Evolutionary conservation across 2,888 invertebrate genomes (phyloP).

Genomic region (Gisinianus flammeolus): DNA sequence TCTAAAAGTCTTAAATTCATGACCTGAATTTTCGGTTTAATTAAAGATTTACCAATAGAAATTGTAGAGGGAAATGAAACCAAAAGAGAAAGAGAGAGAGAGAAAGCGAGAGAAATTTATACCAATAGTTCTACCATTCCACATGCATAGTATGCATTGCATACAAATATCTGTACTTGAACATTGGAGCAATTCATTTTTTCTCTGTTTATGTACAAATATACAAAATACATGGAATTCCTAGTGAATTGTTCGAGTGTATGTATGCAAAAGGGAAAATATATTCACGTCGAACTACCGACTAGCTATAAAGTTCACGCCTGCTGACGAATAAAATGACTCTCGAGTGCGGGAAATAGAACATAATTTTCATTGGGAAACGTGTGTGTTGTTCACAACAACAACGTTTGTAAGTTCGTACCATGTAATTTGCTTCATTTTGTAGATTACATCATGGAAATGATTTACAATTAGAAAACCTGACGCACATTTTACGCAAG

Average conservation of each 20-base stretch:
- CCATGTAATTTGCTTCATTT: background rate
- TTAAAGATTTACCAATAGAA: background rate
- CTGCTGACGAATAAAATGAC: background rate
- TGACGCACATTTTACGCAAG: no score
- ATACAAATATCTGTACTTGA: no score
- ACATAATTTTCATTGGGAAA: background rate
- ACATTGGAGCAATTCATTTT: no score
- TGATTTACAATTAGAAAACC: background rate
- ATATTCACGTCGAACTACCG: background rate
- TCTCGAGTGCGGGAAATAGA: background rate
- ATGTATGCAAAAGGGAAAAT: no score
- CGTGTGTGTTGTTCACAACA: background rate
- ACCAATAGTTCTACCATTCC: background rate
- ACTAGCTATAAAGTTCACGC: background rate
- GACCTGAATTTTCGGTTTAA: conserved; percentile 7
- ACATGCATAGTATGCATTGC: no score
- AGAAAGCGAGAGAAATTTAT: background rate
- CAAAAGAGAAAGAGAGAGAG: background rate
- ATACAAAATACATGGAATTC: no score
- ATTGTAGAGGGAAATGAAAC: background rate
- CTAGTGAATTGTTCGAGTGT: no score
- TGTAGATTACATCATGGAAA: background rate
- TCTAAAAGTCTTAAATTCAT: background rate
- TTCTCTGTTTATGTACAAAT: no score
- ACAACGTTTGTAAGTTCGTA: background rate